A percentile compares a stretch with the other conserved stretches of the same genome.
phyloP scores from a whole-genome alignment of 2,888 invertebrate genomes.

The Holacanthella duospinosa region DNA sequence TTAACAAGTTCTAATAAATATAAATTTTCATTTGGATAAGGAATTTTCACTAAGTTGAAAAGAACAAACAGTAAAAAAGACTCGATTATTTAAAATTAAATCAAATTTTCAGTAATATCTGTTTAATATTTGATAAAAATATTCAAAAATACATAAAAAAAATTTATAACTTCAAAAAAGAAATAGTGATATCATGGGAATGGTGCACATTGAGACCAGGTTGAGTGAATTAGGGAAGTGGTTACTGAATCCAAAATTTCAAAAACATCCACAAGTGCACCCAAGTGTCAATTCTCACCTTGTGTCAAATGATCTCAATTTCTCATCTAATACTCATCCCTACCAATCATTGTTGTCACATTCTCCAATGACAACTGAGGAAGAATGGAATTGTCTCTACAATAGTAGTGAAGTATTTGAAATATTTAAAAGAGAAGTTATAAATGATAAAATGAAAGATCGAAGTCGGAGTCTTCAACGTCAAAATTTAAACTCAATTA shows the following conservation, averaged over 20 bases:
- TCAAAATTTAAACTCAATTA: background rate
- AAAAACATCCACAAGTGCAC: background rate
- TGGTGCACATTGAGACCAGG: too few relatives aligned
- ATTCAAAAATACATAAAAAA: too few relatives aligned
- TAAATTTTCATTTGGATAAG: background rate
- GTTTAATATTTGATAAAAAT: too few relatives aligned
- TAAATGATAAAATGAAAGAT: background rate
- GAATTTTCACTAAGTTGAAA: background rate
- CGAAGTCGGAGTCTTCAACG: background rate
- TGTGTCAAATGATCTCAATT: background rate
- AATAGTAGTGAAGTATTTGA: background rate
- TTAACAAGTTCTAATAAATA: background rate
- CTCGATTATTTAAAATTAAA: too few relatives aligned
- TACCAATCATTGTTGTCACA: background rate
- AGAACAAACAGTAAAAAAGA: too few relatives aligned
- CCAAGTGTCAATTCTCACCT: background rate
- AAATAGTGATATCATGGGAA: too few relatives aligned
- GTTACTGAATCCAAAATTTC: background rate
- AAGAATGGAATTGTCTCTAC: background rate
- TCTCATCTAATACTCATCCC: background rate
- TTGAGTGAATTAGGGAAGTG: too few relatives aligned
- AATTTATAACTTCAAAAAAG: too few relatives aligned
- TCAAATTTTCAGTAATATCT: too few relatives aligned
- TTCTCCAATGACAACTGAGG: background rate
- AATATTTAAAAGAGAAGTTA: background rate